Percentiles rank a stretch among this genome's conserved stretches.
Evolutionary conservation across 2,797 vertebrate genomes (phyloP).

Genomic region (Bradypus variegatus): DNA sequence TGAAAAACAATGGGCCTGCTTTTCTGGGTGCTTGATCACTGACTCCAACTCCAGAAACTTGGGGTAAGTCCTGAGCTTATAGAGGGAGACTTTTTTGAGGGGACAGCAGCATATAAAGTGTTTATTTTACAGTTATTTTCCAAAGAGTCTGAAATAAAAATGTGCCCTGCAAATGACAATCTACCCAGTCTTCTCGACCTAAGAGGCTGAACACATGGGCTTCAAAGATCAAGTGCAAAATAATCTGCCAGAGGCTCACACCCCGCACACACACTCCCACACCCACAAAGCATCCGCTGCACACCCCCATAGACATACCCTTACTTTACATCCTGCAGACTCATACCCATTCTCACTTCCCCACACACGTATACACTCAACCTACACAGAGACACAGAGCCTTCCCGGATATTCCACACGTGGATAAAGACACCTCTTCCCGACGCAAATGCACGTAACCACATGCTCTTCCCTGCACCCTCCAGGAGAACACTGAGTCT

Average conservation of each 20-base stretch:
- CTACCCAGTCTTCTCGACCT: background rate
- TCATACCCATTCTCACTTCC: background rate
- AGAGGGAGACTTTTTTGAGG: background rate
- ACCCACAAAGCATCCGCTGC: background rate
- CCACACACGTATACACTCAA: background rate
- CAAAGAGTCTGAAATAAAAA: background rate
- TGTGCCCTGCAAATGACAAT: background rate
- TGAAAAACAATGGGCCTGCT: background rate
- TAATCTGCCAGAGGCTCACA: background rate
- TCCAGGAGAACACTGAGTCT: background rate
- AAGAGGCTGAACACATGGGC: background rate
- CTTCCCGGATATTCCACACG: background rate
- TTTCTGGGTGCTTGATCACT: background rate
- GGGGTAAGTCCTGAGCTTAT: background rate
- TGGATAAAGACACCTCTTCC: background rate
- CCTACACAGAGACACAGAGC: background rate
- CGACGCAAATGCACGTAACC: background rate
- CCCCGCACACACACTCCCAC: background rate
- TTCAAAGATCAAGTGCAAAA: background rate
- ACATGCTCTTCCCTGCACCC: background rate
- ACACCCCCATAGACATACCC: background rate
- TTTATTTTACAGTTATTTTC: background rate
- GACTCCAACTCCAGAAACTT: background rate
- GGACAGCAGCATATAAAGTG: background rate
- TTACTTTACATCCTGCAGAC: fast-evolving